phyloP scores from a whole-genome alignment of 2,888 invertebrate species.

The Strigamia maritima region DNA sequence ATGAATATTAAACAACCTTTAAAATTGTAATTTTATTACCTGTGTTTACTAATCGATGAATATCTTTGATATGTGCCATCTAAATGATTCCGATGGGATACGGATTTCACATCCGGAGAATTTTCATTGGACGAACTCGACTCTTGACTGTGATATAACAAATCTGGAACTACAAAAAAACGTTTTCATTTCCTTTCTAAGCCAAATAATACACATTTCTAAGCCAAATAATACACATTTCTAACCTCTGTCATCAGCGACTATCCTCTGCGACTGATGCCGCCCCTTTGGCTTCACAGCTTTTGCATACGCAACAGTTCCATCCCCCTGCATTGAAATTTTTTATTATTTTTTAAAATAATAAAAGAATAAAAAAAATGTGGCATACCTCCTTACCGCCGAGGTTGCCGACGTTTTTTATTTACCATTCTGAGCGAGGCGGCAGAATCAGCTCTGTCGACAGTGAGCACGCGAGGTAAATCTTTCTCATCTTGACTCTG shows the following conservation, averaged over 20 bases:
- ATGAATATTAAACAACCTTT: neutral
- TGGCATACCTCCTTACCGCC: constrained; percentile 22
- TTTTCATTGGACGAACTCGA: constrained; percentile 40
- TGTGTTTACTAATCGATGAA: neutral
- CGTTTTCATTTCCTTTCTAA: neutral
- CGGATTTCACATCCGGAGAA: constrained; percentile 16
- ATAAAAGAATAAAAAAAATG: neutral
- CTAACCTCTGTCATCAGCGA: neutral
- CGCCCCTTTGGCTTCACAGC: neutral
- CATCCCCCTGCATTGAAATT: neutral
- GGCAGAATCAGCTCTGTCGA: neutral
- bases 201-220: neutral
- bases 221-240: neutral
- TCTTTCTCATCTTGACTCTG: constrained; percentile 15
- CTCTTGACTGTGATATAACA: constrained; percentile 42
- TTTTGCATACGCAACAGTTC: neutral
- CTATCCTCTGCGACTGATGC: neutral
- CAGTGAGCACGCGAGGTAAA: neutral
- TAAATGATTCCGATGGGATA: neutral
- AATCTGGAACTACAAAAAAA: constrained; percentile 40
- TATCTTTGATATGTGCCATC: constrained; percentile 35
- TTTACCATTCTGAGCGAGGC: neutral
- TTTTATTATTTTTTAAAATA: neutral
- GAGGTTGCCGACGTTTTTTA: constrained; percentile 27
- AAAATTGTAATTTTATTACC: neutral